phyloP scores from a whole-genome alignment of 2,113 vertebrate genomes.

The Myanophis thanlyinensis region DNA sequence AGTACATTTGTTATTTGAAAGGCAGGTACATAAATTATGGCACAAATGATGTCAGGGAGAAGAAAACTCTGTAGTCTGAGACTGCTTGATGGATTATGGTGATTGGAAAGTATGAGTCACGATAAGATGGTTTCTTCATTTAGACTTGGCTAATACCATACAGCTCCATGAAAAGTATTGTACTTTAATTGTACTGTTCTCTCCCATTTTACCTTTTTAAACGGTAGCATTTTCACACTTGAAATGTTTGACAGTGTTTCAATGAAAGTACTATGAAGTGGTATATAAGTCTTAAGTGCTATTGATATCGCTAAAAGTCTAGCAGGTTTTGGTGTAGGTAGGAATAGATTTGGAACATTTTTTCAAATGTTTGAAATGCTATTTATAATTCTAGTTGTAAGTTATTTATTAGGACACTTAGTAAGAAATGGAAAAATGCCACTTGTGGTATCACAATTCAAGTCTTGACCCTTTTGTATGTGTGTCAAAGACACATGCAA shows the following conservation, averaged over 20 bases:
- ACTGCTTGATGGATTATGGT: slow-evolving; percentile 49
- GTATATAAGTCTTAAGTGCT: not conserved
- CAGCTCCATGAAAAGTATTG: slow-evolving; percentile 25
- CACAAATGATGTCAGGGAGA: slow-evolving; percentile 49
- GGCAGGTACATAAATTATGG: slow-evolving; percentile 65
- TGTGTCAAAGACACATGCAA: not conserved
- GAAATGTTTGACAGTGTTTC: not conserved
- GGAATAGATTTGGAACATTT: not conserved
- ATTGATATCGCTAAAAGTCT: not conserved
- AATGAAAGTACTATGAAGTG: not conserved
- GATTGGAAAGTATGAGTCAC: slow-evolving; percentile 68
- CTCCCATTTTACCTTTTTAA: not conserved
- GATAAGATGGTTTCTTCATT: slow-evolving; percentile 36
- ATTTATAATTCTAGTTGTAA: not conserved
- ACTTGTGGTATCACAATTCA: not conserved
- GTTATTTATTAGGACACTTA: not conserved
- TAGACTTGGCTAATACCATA: slow-evolving; percentile 40
- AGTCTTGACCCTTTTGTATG: not conserved
- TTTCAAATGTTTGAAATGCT: too few species aligned
- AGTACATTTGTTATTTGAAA: slow-evolving; percentile 37
- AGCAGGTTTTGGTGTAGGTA: not conserved
- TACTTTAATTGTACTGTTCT: not conserved
- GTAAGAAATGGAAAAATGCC: not conserved
- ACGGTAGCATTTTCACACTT: not conserved
- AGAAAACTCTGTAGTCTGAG: slow-evolving; percentile 54